Evolutionary conservation across 35 echinoderm and acorn worm genomes (phyloP), one percentile per base, ranked within the genome.

Genomic region (Apostichopus parvimensis): DNA sequence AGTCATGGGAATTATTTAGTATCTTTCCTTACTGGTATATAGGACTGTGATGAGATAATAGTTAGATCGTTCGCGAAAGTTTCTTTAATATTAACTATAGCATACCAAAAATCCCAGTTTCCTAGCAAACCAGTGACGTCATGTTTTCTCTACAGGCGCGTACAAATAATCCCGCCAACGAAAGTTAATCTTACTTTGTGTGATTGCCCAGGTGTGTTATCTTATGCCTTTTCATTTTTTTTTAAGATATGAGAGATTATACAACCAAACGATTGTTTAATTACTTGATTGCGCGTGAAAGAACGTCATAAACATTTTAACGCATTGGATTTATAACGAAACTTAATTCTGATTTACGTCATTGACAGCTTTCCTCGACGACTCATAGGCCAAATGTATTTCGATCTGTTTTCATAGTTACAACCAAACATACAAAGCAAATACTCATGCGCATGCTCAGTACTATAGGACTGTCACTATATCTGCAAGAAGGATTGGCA

Each of bases 261-360:
- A 75, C n/a, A 75, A 14, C 71, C 11, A 75, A n/a, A n/a, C 17
- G 71, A 75, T 75, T 75, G 71, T 75, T 75, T 75, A 75, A 75
- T 75, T 75, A 22, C 71, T n/a, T 75, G 71, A 75, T 75, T 75
- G 71, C 17, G 17, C 71, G 71, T 75, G 71, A 75, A 75, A 75
- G 71, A 75, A 75, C 71, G 71, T 75, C 71, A 75, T 75, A 75
- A 75, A 75, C 71, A 75, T 75, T 75, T 20, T 18, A 75, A 75
- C 71, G 12, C 71, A 22, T 22, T 75, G 71, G 20, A 18, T 75
- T 75, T 75, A 75, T 45, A 45, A 45, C 34, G 34, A 45, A 75
- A 75, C 71, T 75, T 20, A 75, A 6, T 75, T 7, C n/a, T 18
- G 6, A 75, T 20, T 22, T 20, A 75, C 71, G 71, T 75, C 71